These are phyloP conservation scores for Rhingia campestris DNA, from an alignment of 2,888 invertebrate species.

Conservation along the genomic window DNA sequence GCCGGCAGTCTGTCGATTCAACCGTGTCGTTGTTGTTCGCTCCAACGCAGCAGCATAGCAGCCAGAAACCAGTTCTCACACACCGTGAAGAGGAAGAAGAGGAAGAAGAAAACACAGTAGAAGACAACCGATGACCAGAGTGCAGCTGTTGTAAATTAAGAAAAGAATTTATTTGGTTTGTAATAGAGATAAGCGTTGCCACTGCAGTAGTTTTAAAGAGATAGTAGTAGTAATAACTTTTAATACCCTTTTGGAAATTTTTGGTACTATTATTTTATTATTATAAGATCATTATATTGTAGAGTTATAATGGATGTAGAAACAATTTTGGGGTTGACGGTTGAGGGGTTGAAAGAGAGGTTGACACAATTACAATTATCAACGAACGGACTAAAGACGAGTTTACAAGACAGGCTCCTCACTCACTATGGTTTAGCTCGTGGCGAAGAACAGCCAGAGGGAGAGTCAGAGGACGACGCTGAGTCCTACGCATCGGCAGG, in stretches of 20 bases:
- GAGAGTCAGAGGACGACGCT: neutral
- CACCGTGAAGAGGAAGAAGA: too few relatives aligned
- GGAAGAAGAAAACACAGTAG: neutral
- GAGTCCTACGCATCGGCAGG: neutral
- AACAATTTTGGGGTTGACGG: slow-evolving; percentile 9
- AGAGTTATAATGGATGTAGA: neutral
- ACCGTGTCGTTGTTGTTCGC: slow-evolving; percentile 8
- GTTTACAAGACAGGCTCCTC: slow-evolving; percentile 2
- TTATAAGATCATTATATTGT: too few relatives aligned
- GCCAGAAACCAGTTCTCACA: too few relatives aligned
- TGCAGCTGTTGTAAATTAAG: neutral
- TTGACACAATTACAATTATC: slow-evolving; percentile 16
- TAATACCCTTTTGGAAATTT: neutral
- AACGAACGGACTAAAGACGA: slow-evolving; percentile 9
- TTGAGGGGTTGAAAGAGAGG: slow-evolving; percentile 14
- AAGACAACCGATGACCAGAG: neutral
- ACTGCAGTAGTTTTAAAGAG: neutral
- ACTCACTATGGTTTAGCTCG: neutral
- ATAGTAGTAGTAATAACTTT: neutral
- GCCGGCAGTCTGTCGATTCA: neutral
- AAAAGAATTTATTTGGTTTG: slow-evolving; percentile 1
- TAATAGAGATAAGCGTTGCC: slow-evolving; percentile 1
- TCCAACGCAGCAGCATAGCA: neutral
- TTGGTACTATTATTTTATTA: too few relatives aligned
- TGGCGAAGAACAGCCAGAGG: slow-evolving; percentile 5